Evolutionary conservation across 2,797 vertebrate genomes (phyloP), one percentile per base, ranked within the genome.

Genomic region (Sebastes wilsoni): DNA sequence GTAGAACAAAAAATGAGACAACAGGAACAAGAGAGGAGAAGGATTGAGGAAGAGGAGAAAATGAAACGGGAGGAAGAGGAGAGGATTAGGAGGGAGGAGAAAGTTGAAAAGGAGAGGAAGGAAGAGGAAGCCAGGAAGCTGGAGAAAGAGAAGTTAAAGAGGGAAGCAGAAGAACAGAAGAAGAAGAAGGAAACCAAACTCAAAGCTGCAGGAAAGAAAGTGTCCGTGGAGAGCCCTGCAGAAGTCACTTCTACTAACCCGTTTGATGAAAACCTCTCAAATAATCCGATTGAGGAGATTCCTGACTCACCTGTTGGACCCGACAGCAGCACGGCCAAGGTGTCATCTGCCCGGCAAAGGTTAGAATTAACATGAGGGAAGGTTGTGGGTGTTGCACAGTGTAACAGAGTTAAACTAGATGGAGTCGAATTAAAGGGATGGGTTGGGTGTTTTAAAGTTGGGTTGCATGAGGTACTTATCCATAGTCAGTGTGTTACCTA

Each of bases 331-430:
- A 87, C 90, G 2, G 79, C 79, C 2, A 93, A 92, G 86, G 94
- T 90, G 72, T 95, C 95, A 77, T 92, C 94, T 2, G 94, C 96
- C 75, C 96, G 96, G 56, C 96, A 97, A 86, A 96, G 98, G 98
- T 99, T 69, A 93, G 97, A 36, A 22, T 56, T 23, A 1, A 36
- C n/a, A 55, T n/a, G 1, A n/a, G 30, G 30, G 30, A 30, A 30
- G 30, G 30, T 30, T 1, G 30, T 30, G 30, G 30, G 1, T 30
- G 30, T 30, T 30, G 30, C 30, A 30, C 30, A 30, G 7, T 30
- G 30, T 30, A 30, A 30, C 7, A 30, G 30, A 30, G 30, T 30
- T 30, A 30, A 30, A 30, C 30, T 30, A 30, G 30, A 30, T 30
- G 30, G 34, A 62, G 60, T 32, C 7, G 2, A 13, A 3, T 62